These are phyloP conservation scores for Macquaria australasica DNA, from an alignment of 2,113 vertebrate species.

Conservation along the genomic window DNA sequence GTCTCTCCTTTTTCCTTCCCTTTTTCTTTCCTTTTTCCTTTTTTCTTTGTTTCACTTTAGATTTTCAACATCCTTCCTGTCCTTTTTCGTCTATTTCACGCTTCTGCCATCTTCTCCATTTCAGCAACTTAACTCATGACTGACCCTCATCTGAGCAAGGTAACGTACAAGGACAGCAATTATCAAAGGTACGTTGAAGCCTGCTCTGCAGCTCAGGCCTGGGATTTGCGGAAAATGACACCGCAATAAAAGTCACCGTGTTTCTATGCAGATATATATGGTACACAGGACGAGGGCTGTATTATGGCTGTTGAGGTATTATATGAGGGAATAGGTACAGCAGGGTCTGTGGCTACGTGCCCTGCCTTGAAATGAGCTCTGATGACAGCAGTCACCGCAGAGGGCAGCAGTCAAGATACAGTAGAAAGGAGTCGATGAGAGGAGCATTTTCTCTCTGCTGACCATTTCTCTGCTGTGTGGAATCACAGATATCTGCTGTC, in stretches of 20 bases:
- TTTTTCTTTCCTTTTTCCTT: neutral
- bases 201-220: slow-evolving; percentile 28
- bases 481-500: slow-evolving; percentile 45
- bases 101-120: slow-evolving; percentile 16
- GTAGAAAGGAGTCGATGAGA: slow-evolving; percentile 36
- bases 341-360: slow-evolving; percentile 45
- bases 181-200: slow-evolving; percentile 47
- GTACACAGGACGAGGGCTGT: slow-evolving; percentile 29
- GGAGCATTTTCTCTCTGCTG: slow-evolving; percentile 41
- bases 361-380: slow-evolving; percentile 60
- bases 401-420: slow-evolving; percentile 62
- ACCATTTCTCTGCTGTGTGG: slow-evolving; percentile 41
- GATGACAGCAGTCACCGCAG: slow-evolving; percentile 38
- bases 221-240: slow-evolving; percentile 59
- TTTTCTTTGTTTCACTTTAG: neutral
- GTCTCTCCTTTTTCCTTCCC: too few species aligned
- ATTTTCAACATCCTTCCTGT: neutral
- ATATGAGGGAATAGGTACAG: slow-evolving; percentile 46
- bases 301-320: slow-evolving; percentile 49
- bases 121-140: slow-evolving; percentile 12
- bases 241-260: slow-evolving; percentile 45
- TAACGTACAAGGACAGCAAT: slow-evolving; percentile 62
- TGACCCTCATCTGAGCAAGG: slow-evolving; percentile 48
- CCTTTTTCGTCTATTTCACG: slow-evolving; percentile 18
- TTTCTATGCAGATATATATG: slow-evolving; percentile 62